Conservation (phyloP, 2,888 invertebrate species). For the Ornithoptera priamus region DNA sequence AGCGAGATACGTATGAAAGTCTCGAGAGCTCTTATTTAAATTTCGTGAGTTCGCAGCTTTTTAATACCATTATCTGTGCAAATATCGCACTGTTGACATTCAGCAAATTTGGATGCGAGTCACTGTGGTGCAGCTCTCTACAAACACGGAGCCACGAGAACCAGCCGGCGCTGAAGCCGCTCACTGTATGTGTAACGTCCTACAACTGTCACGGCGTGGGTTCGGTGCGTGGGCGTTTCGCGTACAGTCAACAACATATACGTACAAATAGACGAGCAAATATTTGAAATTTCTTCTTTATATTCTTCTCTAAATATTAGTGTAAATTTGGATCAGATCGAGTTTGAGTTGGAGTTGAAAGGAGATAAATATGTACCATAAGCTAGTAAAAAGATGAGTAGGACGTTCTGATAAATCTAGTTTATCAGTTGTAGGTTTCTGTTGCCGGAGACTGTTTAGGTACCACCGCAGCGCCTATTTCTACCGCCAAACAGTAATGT, state of each 20-base stretch:
- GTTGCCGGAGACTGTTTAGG: too few species aligned
- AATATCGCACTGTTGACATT: background rate
- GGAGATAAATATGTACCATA: too few species aligned
- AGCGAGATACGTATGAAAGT: too few species aligned
- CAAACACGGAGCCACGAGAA: slow-evolving; percentile 19
- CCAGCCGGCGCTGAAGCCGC: slow-evolving; percentile 1
- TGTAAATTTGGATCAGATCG: too few species aligned
- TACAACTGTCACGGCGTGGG: slow-evolving; percentile 7
- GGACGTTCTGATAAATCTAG: too few species aligned
- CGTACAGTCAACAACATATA: background rate
- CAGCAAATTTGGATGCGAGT: slow-evolving; percentile 11
- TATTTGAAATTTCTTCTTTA: slow-evolving; percentile 7
- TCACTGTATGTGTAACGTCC: slow-evolving; percentile 9
- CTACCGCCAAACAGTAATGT: too few species aligned
- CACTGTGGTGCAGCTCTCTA: slow-evolving; percentile 14
- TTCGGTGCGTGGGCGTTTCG: slow-evolving; percentile 10
- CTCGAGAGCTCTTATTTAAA: too few species aligned
- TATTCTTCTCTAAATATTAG: background rate
- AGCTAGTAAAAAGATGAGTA: too few species aligned
- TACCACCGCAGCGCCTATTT: too few species aligned
- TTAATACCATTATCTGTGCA: slow-evolving; percentile 10
- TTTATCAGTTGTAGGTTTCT: too few species aligned
- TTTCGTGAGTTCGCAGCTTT: slow-evolving; percentile 1
- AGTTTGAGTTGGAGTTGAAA: too few species aligned
- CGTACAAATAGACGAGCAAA: background rate